phyloP scores from a whole-genome alignment of 2,797 vertebrate species.

The Amblyraja radiata region DNA sequence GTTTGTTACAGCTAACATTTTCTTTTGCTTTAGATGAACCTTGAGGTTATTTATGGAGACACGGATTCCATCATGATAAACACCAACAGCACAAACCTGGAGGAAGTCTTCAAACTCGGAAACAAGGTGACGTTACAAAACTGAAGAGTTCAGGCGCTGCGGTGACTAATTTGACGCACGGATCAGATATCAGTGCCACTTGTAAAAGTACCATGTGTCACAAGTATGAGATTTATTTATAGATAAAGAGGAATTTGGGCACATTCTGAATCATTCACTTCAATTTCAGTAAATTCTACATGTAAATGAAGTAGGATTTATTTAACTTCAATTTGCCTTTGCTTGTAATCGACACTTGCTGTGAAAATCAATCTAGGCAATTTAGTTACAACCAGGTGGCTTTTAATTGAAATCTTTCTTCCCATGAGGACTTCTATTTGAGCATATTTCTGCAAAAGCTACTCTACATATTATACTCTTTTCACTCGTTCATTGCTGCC shows the following conservation, averaged over 20 bases:
- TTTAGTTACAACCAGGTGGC: not conserved
- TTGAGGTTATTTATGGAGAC: conserved; percentile 97
- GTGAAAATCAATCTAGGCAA: not conserved
- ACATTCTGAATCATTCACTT: not conserved
- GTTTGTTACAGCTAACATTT: conserved; percentile 41
- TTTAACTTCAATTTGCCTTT: not conserved
- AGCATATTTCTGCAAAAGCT: not conserved
- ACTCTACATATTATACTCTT: not conserved
- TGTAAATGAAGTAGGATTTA: not conserved
- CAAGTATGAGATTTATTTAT: not conserved
- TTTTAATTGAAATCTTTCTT: conserved; percentile 1
- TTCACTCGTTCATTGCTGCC: too few species aligned
- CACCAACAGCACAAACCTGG: conserved; percentile 83
- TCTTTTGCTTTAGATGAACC: conserved; percentile 75
- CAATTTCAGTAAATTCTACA: not conserved
- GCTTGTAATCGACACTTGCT: not conserved
- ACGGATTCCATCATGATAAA: conserved; percentile 99
- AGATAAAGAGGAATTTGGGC: not conserved
- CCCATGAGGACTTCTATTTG: not conserved
- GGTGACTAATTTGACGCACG: not conserved
- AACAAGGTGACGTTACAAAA: conserved; percentile 69
- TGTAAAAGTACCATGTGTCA: not conserved
- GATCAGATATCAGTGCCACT: not conserved
- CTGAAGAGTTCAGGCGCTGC: not conserved
- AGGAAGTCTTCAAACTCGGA: conserved; percentile 90